phyloP scores from a whole-genome alignment of 2,888 invertebrate genomes.

The Sesia apiformis region DNA sequence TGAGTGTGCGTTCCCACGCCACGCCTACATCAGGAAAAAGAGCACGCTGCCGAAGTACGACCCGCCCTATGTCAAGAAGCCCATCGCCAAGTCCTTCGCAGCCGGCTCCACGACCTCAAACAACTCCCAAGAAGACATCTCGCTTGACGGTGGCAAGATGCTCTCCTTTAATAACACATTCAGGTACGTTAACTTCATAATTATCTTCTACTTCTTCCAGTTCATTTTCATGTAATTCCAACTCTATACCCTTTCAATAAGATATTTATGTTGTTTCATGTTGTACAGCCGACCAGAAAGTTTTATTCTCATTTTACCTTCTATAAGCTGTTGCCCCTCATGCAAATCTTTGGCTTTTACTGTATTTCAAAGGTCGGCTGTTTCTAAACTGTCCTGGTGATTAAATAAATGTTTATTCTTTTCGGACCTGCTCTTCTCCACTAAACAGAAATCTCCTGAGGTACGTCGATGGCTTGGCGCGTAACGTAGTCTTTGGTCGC shows the following conservation, averaged over 20 bases:
- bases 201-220: no score
- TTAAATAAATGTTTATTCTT: slow-evolving; percentile 55
- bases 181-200: slow-evolving; percentile 72
- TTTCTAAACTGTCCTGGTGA: slow-evolving; percentile 6
- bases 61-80: slow-evolving; percentile 90
- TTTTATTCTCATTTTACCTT: no score
- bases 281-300: no score
- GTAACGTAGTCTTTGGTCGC: slow-evolving; percentile 23
- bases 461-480: slow-evolving; percentile 65
- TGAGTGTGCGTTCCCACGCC: slow-evolving; percentile 73
- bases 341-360: background rate
- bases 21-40: slow-evolving; percentile 84
- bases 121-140: slow-evolving; percentile 86
- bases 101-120: slow-evolving; percentile 78
- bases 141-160: slow-evolving; percentile 88
- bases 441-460: slow-evolving; percentile 67
- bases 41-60: slow-evolving; percentile 92
- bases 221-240: background rate
- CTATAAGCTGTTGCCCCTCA: no score
- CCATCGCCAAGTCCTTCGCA: slow-evolving; percentile 82
- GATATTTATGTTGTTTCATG: no score
- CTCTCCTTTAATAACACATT: slow-evolving; percentile 86
- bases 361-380: background rate
- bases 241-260: background rate
- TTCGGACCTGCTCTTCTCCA: slow-evolving; percentile 61